Conservation (phyloP, 2,797 vertebrate genomes). For the Eleutherodactylus coqui region DNA sequence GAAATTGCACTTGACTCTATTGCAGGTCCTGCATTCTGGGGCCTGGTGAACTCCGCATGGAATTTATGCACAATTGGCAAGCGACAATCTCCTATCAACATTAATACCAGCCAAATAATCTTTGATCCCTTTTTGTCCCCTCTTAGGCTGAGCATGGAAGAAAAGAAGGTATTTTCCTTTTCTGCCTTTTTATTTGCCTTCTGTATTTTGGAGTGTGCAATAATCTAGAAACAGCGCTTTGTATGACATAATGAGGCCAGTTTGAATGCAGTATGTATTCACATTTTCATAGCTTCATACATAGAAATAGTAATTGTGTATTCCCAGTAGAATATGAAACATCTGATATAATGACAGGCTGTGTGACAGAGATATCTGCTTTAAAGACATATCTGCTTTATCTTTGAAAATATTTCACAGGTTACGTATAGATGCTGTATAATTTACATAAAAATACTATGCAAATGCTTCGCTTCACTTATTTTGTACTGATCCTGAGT, state of each 20-base stretch:
- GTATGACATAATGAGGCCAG: background rate
- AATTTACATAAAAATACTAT: background rate
- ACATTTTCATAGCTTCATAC: background rate
- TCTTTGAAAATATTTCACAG: background rate
- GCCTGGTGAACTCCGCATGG: slow-evolving; percentile 77
- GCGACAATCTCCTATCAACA: slow-evolving; percentile 74
- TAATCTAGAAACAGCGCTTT: background rate
- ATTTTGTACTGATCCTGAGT: too few species aligned
- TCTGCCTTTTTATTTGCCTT: background rate
- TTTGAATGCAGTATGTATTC: background rate
- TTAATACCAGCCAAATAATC: slow-evolving; percentile 73
- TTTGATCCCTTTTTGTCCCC: slow-evolving; percentile 75
- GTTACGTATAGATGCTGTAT: background rate
- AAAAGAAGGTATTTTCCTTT: slow-evolving; percentile 71
- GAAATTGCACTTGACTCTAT: background rate
- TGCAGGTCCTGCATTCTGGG: slow-evolving; percentile 76
- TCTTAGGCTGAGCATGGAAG: slow-evolving; percentile 72
- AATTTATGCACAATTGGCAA: slow-evolving; percentile 75
- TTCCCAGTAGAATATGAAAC: background rate
- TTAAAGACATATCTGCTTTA: background rate
- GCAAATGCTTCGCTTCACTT: background rate
- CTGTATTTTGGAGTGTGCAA: background rate
- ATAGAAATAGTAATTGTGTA: background rate
- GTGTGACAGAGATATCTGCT: background rate
- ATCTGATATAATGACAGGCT: slow-evolving; percentile 3